Base-by-base conservation (phyloP, 1,140 invertebrate species). In the Cyclargus thomasi region DNA sequence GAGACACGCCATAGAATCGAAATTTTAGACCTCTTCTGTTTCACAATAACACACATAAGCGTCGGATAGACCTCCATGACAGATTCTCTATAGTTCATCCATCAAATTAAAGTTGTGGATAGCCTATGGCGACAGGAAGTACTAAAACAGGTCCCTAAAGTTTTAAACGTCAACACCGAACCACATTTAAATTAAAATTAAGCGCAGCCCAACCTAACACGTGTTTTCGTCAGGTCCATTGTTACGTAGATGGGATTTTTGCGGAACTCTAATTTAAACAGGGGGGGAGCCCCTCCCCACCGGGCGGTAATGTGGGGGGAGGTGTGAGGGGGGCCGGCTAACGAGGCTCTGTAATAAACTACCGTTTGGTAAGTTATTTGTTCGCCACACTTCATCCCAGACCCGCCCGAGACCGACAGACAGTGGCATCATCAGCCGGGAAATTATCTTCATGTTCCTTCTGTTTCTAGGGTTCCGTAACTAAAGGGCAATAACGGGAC, bases 311-410 rank as follows among this genome's bases (percentile, higher is more conserved):
- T 16, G 14, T 4, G 2, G 39, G 11, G 39, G 10, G n/a, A n/a
- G n/a, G n/a, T n/a, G n/a, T n/a, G n/a, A n/a, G 10, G 2, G 39
- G 11, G 39, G 10, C 39, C 39, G 14, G 39, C 39, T 47, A 47
- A 47, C 39, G 39, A 47, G 39, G 39, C 29, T 47, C 39, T 47
- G 10, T 47, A 47, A 47, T 47, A 47, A 47, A 47, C 39, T 47
- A 47, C 39, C 39, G 39, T 47, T 47, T 47, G 39, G 39, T 47
- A 47, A 47, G 39, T 47, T 47, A 47, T 47, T 47, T 47, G 39
- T 47, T 47, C 11, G 39, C 39, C 11, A 11, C 39, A 47, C 39
- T 47, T 47, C 39, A 47, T 47, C 6, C 39, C 39, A 47, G 39
- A 47, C 39, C 39, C 39, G 39, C 39, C 39, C 39, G 39, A 16